Base-by-base conservation (phyloP, 2,113 vertebrate genomes). In the Paralichthys olivaceus region DNA sequence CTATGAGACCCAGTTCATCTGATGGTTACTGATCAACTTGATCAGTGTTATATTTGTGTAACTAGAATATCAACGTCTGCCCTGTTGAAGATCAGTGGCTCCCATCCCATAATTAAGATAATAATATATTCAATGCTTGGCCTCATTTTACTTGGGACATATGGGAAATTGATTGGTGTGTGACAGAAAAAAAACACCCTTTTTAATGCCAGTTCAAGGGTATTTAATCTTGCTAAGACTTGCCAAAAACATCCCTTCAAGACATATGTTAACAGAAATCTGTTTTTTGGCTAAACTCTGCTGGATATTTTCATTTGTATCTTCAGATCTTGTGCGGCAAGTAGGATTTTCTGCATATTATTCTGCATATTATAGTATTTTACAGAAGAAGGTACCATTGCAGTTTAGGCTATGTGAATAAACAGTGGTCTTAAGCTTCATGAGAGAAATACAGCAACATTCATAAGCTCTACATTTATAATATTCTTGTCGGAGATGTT, bases 401-500 rank as follows among this genome's bases (percentile, higher is more conserved):
- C 57, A 13, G 23, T 74, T 64, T 25, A 29, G 61, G 13, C 26
- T 15, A n/a, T 43, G 56, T 40, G n/a, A 51, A 58, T 58, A n/a
- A 58, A 51, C 22, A 69, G 23, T 40, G 6, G 1, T 37, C 2
- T 58, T 43, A 51, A n/a, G 32, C 25, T 65, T 71, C 19, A 49
- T 7, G 17, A 22, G 54, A 15, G 61, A 72, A 71, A 66, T 28
- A 8, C n/a, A 54, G 60, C 2, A 25, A 23, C 45, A 69, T 7
- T n/a, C 45, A 19, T 26, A 5, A 25, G 28, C 15, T 56, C 51
- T 47, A 11, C 13, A 37, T 25, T 7, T 55, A 58, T 53, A 58
- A 76, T 12, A 49, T 56, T 77, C 47, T 60, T 58, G 49, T 71
- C 25, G 49, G 7, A 63, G 29, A 81, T 53, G 66, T 71, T 65